Percentiles rank a stretch among this genome's conserved stretches.
Evolutionary conservation across 2,797 vertebrate species (phyloP).

Genomic region (Melanotaenia trifasciata): DNA sequence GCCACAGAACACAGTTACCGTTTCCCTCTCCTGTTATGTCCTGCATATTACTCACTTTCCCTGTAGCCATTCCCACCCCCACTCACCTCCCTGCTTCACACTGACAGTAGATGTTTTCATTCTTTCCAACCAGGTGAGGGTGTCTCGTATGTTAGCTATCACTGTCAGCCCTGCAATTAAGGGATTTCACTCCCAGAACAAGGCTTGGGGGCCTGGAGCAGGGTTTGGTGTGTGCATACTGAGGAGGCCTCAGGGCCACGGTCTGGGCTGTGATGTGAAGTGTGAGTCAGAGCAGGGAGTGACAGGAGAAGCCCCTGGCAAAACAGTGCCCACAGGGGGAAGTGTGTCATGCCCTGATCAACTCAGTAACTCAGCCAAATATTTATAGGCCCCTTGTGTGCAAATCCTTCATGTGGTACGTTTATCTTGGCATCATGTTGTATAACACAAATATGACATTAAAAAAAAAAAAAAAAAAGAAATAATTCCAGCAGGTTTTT

Average conservation of each 20-base stretch:
- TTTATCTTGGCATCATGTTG: constrained; percentile 69
- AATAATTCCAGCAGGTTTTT: constrained; percentile 43
- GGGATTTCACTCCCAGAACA: constrained; percentile 83
- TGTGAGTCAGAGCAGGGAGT: constrained; percentile 74
- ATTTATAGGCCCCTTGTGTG: constrained; percentile 25
- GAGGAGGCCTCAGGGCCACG: constrained; percentile 58
- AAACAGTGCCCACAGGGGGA: constrained; percentile 57
- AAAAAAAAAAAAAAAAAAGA: constrained; percentile 1
- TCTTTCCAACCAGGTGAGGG: constrained; percentile 84
- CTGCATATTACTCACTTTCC: constrained; percentile 58
- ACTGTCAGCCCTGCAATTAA: constrained; percentile 87
- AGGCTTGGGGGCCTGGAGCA: constrained; percentile 68
- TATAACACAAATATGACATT: constrained; percentile 32
- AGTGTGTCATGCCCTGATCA: constrained; percentile 66
- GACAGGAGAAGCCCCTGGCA: constrained; percentile 74
- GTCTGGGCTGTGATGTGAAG: constrained; percentile 72
- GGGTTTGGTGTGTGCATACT: constrained; percentile 62
- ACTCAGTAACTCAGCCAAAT: constrained; percentile 56
- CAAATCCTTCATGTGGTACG: constrained; percentile 57
- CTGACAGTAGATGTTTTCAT: constrained; percentile 86
- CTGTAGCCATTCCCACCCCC: constrained; percentile 50
- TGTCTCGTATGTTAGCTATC: constrained; percentile 81
- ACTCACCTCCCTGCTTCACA: constrained; percentile 57
- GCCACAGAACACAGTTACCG: constrained; percentile 33
- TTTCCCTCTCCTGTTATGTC: constrained; percentile 28